phyloP scores from a whole-genome alignment of 2,113 vertebrate species.

The Silurus glanis region DNA sequence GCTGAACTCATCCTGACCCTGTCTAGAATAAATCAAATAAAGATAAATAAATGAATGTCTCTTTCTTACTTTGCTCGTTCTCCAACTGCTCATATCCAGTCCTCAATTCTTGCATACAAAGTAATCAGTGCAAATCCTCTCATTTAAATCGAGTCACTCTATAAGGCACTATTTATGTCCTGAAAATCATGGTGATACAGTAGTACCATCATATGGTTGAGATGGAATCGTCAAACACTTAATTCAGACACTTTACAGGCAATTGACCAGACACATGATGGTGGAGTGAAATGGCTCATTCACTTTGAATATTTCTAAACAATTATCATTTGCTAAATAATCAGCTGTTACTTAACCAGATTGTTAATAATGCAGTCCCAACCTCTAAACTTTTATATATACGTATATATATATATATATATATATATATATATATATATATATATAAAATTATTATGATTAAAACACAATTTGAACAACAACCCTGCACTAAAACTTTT shows the following conservation, averaged over 20 bases:
- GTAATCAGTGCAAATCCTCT: background rate
- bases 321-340: background rate
- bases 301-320: background rate
- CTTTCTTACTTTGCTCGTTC: background rate
- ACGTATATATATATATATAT: too few relatives aligned
- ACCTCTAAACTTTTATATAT: too few relatives aligned
- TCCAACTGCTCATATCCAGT: background rate
- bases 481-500: background rate
- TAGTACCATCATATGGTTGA: background rate
- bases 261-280: background rate
- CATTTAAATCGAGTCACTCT: background rate
- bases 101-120: background rate
- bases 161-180: background rate
- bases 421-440: too few relatives aligned
- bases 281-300: background rate
- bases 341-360: too few relatives aligned
- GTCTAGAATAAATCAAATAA: background rate
- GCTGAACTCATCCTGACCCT: background rate
- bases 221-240: background rate
- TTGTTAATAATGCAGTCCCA: too few relatives aligned
- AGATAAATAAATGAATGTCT: background rate
- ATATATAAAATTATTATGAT: too few relatives aligned
- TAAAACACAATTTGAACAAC: background rate
- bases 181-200: background rate
- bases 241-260: background rate